These are phyloP conservation scores for Daboia siamensis DNA, from an alignment of 2,113 vertebrate genomes.

Conservation along the genomic window DNA sequence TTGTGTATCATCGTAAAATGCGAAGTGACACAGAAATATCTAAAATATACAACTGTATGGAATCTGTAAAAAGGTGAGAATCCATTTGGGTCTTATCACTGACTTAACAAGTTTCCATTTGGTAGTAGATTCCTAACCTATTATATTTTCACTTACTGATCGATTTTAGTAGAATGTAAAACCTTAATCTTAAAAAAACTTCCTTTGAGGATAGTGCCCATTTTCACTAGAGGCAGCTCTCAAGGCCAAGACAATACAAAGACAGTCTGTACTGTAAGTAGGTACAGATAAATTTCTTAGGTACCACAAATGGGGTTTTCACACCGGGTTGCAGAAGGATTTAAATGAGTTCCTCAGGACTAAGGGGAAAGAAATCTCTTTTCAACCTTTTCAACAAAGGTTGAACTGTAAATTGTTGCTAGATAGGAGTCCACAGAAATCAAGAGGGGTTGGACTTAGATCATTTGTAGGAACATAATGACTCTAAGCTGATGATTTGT, in stretches of 20 bases:
- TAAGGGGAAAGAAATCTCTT: neutral
- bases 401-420: neutral
- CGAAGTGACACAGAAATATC: neutral
- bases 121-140: neutral
- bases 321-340: neutral
- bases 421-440: neutral
- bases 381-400: neutral
- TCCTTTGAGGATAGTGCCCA: neutral
- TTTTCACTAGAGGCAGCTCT: neutral
- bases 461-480: neutral
- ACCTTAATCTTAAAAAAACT: neutral
- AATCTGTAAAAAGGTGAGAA: neutral
- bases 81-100: neutral
- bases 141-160: neutral
- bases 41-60: fast-evolving
- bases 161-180: neutral
- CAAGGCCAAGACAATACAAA: neutral
- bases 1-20: neutral
- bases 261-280: neutral
- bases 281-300: neutral
- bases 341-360: neutral
- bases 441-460: neutral
- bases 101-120: neutral
- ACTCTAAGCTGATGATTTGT: neutral
- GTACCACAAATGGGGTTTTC: neutral